phyloP scores from a whole-genome alignment of 2,113 vertebrate genomes.

The Campylomormyrus numenius region DNA sequence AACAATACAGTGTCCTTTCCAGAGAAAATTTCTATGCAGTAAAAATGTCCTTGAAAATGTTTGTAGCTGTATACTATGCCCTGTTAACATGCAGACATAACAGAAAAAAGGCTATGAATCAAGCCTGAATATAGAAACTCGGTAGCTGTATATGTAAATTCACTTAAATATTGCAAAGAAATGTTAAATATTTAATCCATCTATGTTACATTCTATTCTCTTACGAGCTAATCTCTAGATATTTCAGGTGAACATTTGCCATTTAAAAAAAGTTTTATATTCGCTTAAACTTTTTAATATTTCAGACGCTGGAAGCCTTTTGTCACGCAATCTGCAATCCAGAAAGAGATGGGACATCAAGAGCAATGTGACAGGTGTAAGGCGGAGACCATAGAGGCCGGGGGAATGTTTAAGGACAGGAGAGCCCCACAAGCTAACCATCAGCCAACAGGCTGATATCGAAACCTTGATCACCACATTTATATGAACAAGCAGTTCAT shows the following conservation, averaged over 20 bases:
- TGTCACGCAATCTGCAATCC: neutral
- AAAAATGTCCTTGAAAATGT: neutral
- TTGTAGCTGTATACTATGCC: neutral
- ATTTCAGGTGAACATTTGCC: neutral
- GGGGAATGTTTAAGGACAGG: neutral
- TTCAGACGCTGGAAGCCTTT: neutral
- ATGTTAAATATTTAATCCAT: neutral
- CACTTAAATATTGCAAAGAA: neutral
- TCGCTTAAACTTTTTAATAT: neutral
- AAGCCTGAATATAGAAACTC: neutral
- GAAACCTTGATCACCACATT: neutral
- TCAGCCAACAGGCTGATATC: neutral
- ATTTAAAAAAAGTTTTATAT: neutral
- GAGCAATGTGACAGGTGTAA: neutral
- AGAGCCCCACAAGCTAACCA: neutral
- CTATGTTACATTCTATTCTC: neutral
- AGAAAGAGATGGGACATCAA: neutral
- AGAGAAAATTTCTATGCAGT: neutral
- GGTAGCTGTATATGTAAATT: neutral
- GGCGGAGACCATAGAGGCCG: neutral
- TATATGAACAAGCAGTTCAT: neutral
- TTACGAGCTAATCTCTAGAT: neutral
- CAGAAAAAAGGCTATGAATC: neutral
- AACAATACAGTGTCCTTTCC: neutral
- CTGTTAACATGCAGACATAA: neutral